phyloP scores from a whole-genome alignment of 2,888 invertebrate species.

The Ganaspis brasiliensis region DNA sequence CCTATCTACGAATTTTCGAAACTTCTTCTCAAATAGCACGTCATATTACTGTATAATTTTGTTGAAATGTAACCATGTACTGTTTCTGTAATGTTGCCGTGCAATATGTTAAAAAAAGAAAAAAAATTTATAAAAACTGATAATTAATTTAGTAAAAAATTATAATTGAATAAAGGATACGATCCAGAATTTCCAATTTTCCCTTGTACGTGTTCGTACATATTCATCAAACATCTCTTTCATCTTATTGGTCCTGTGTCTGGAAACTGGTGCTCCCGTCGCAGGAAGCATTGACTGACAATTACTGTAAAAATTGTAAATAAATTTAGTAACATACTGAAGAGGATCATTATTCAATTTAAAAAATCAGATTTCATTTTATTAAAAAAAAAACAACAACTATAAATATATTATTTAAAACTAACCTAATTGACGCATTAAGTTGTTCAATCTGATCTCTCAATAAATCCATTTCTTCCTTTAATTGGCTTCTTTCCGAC shows the following conservation, averaged over 20 bases:
- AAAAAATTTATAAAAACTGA: neutral
- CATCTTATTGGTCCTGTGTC: conserved; percentile 94
- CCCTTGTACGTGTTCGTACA: conserved; percentile 91
- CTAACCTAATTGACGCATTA: conserved; percentile 94
- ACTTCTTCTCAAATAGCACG: too few relatives aligned
- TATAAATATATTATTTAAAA: neutral
- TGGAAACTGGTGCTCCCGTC: conserved; percentile 95
- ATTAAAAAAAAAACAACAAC: conserved; percentile 13
- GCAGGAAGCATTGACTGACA: conserved; percentile 97
- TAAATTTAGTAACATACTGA: too few relatives aligned
- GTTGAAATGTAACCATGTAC: too few relatives aligned
- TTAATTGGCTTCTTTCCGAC: conserved; percentile 91
- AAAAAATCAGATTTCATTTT: too few relatives aligned
- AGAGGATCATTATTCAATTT: too few relatives aligned
- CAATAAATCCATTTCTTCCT: conserved; percentile 94
- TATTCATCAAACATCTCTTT: conserved; percentile 97
- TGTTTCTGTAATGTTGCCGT: too few relatives aligned
- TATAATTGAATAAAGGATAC: conserved; percentile 86
- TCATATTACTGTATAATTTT: too few relatives aligned
- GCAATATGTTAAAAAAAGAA: too few relatives aligned
- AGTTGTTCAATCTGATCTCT: conserved; percentile 94
- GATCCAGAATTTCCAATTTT: conserved; percentile 99
- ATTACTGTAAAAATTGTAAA: conserved; percentile 84
- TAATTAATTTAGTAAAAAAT: neutral
- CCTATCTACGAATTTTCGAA: too few relatives aligned